Base-by-base conservation (phyloP, 2,797 vertebrate genomes). In the Argyrosomus regius region DNA sequence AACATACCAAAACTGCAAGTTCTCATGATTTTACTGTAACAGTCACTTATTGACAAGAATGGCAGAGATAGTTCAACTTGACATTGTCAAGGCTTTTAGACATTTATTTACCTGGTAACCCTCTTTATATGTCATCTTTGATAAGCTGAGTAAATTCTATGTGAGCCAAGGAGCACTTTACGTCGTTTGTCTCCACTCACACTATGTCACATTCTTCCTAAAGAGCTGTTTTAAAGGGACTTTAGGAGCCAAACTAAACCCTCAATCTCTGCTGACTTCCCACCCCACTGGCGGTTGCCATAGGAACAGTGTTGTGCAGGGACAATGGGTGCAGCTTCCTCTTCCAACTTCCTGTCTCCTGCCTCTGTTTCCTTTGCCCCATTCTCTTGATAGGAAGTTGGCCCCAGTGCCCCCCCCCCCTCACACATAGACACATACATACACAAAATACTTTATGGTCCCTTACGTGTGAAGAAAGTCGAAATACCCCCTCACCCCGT, bases 271-370 rank as follows among this genome's bases (percentile, higher is more conserved):
- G 48, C 75, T 73, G 78, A 89, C 90, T 90, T 90, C 85, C 90
- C 91, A 87, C 84, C 80, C 86, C 12, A 26, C 87, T 88, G 90
- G 88, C 86, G 91, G 94, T 95, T 94, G 87, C 94, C 82, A 93
- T 89, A 85, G 95, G 64, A 94, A 96, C 92, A 85, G 87, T 95
- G 94, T 95, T 95, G 93, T 94, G 90, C 93, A 93, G 91, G 94
- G 93, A 96, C 95, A 95, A 95, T 95, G 97, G 97, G 97, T 80
- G 97, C 94, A 96, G 96, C 95, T 97, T 97, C 97, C 97, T 97
- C 91, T 95, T 94, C 94, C 94, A 95, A 78, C 94, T 97, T 97
- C 97, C 97, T 96, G 95, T 96, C 96, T 96, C 97, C 96, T 96
- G 93, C 93, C 92, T 95, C 89, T 93, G 93, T 96, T 97, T 97